Evolutionary conservation across 2,888 invertebrate genomes (phyloP).

Genomic region (Endomychus coccineus): DNA sequence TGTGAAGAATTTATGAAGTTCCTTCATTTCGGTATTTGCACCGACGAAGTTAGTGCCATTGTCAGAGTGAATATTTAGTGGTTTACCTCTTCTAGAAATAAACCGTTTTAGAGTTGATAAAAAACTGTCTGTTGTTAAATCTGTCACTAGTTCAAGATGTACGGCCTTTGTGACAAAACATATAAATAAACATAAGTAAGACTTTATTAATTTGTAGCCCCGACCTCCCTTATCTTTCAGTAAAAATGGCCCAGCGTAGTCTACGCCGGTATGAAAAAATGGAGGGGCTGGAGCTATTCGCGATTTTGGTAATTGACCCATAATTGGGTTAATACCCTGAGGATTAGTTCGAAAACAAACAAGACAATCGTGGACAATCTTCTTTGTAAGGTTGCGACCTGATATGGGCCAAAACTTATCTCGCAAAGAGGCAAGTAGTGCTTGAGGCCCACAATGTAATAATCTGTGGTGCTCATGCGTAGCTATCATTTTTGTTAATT

Average conservation of each 20-base stretch:
- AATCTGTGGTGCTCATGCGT: constrained; percentile 13
- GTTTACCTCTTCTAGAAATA: constrained; percentile 23
- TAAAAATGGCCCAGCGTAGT: constrained; percentile 19
- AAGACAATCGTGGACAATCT: constrained; percentile 14
- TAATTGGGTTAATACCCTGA: constrained; percentile 8
- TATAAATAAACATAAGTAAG: no score
- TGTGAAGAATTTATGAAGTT: constrained; percentile 12
- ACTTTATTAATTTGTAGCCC: constrained; percentile 8
- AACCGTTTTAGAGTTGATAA: constrained; percentile 23
- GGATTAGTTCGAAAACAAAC: constrained; percentile 17
- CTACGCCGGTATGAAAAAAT: constrained; percentile 16
- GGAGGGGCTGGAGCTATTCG: constrained; percentile 10
- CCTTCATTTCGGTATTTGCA: constrained; percentile 12
- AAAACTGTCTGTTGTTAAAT: constrained; percentile 23
- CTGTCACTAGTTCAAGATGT: constrained; percentile 26
- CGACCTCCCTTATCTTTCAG: constrained; percentile 9
- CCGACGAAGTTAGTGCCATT: constrained; percentile 24
- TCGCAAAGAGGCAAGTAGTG: constrained; percentile 12
- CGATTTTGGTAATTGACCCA: constrained; percentile 17
- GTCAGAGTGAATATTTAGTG: constrained; percentile 21
- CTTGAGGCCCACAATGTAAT: constrained; percentile 19
- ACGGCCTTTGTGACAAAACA: constrained; percentile 22
- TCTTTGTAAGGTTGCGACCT: constrained; percentile 15
- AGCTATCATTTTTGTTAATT: constrained; percentile 14
- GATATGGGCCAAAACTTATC: constrained; percentile 16